Percentiles rank a stretch among this genome's conserved stretches.
These are phyloP conservation scores for Geopemphigus sp. DNA, from an alignment of 1,140 invertebrate genomes.

Conservation along the genomic window DNA sequence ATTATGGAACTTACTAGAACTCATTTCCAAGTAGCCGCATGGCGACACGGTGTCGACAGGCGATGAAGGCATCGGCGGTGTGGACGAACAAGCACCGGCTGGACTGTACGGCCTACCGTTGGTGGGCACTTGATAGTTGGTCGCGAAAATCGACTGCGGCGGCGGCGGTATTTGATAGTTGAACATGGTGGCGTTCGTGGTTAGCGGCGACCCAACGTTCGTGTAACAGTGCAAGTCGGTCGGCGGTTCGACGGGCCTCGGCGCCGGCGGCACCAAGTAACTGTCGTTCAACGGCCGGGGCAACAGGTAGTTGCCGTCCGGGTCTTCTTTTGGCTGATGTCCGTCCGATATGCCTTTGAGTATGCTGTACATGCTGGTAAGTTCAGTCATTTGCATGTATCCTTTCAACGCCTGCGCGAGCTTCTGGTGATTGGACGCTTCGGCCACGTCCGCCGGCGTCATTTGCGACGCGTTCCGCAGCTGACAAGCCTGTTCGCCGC, in stretches of 20 bases:
- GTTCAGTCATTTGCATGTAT: slow-evolving; percentile 76
- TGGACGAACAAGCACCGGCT: neutral
- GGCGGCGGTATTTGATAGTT: slow-evolving; percentile 58
- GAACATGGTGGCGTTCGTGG: slow-evolving; percentile 53
- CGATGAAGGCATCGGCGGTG: slow-evolving; percentile 23
- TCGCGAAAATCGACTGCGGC: slow-evolving; percentile 54
- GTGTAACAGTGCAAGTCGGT: slow-evolving; percentile 42
- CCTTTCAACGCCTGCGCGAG: slow-evolving; percentile 71
- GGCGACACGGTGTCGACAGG: neutral
- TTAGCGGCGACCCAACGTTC: slow-evolving; percentile 50
- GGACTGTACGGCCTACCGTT: slow-evolving; percentile 29
- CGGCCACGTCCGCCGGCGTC: slow-evolving; percentile 76
- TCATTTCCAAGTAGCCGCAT: slow-evolving; percentile 48
- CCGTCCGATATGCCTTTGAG: slow-evolving; percentile 72
- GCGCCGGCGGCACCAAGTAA: slow-evolving; percentile 59
- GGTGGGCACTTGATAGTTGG: slow-evolving; percentile 47
- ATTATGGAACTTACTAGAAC: neutral
- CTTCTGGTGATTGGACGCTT: slow-evolving; percentile 67
- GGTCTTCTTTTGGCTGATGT: slow-evolving; percentile 49
- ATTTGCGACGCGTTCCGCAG: slow-evolving; percentile 73
- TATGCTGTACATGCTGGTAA: slow-evolving; percentile 78
- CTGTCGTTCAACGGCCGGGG: slow-evolving; percentile 60
- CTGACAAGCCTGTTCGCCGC: slow-evolving; percentile 75
- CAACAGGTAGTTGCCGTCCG: slow-evolving; percentile 59
- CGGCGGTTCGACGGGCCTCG: slow-evolving; percentile 56